Conservation (phyloP, 2,888 invertebrate genomes). For the Synergus japonicus region DNA sequence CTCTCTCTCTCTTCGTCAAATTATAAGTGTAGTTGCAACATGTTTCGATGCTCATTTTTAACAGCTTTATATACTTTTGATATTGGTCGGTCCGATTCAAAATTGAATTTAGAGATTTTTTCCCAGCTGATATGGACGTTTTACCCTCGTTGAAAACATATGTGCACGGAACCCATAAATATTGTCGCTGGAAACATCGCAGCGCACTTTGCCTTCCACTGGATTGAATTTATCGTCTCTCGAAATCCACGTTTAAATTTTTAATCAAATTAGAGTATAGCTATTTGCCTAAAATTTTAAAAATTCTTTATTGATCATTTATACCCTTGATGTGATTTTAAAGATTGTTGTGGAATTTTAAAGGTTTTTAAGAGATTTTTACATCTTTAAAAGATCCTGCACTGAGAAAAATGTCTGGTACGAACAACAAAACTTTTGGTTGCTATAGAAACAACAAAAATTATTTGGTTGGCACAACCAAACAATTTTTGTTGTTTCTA, state of each 20-base stretch:
- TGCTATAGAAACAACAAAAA: too few relatives aligned
- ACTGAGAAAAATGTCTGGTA: too few relatives aligned
- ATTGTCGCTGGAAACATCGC: neutral
- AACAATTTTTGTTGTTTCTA: too few relatives aligned
- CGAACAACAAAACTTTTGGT: too few relatives aligned
- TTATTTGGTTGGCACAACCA: too few relatives aligned
- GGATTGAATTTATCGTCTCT: slow-evolving; percentile 31
- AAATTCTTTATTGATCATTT: neutral
- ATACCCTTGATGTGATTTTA: too few relatives aligned
- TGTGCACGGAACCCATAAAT: slow-evolving; percentile 35
- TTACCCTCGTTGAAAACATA: slow-evolving; percentile 34
- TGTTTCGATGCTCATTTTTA: neutral
- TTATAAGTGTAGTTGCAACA: neutral
- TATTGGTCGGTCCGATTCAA: neutral
- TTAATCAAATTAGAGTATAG: slow-evolving; percentile 26
- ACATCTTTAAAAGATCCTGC: too few relatives aligned
- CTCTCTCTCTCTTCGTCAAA: neutral
- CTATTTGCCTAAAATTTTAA: too few relatives aligned
- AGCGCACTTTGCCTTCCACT: slow-evolving; percentile 35
- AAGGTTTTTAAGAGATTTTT: too few relatives aligned
- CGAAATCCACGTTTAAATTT: slow-evolving; percentile 20
- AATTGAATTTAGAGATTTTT: slow-evolving; percentile 33
- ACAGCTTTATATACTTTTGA: too few relatives aligned
- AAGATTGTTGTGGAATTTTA: too few relatives aligned
- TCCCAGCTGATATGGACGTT: slow-evolving; percentile 15